Conservation (phyloP, 2,888 invertebrate species). For the Callinectes sapidus region DNA sequence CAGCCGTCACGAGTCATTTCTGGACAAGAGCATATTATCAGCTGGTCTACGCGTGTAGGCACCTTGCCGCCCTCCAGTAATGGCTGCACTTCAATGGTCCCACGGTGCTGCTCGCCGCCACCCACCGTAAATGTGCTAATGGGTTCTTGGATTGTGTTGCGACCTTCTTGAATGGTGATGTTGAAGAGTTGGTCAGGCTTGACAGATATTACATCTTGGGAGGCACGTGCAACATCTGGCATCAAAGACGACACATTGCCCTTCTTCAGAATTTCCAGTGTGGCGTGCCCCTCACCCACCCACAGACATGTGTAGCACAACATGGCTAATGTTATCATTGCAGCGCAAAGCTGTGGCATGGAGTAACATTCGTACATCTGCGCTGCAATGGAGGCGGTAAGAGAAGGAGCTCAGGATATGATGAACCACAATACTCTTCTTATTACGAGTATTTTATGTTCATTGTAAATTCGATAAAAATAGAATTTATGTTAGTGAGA, state of each 20-base stretch:
- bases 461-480: no score
- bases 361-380: background rate
- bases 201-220: background rate
- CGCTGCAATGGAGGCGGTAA: no score
- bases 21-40: slow-evolving; percentile 2
- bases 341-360: background rate
- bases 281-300: background rate
- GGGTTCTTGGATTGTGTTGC: background rate
- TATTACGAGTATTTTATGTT: background rate
- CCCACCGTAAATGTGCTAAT: background rate
- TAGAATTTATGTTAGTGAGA: background rate
- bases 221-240: no score
- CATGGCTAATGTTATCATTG: background rate
- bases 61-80: background rate
- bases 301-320: background rate
- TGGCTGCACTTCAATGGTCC: background rate
- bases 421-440: background rate
- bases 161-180: no score
- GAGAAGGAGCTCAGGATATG: background rate
- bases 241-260: no score
- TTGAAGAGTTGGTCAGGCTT: no score
- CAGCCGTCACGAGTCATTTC: background rate
- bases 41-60: background rate
- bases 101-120: background rate
- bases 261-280: no score